phyloP scores from a whole-genome alignment of 2,113 vertebrate species.

The Tylochromis polylepis region DNA sequence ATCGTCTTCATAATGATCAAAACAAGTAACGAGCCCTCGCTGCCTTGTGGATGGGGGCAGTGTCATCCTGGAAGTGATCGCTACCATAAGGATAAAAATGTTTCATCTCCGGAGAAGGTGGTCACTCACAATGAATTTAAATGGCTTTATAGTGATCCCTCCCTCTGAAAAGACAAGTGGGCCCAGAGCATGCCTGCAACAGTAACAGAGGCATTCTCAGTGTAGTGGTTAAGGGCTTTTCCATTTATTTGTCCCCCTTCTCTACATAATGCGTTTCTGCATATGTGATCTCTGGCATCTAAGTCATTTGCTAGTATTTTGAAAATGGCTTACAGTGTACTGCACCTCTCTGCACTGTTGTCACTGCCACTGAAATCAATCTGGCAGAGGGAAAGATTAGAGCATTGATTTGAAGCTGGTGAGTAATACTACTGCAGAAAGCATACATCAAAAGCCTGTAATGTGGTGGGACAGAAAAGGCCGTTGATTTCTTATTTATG shows the following conservation, averaged over 20 bases:
- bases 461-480: conserved; percentile 73
- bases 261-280: not conserved
- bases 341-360: conserved; percentile 27
- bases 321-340: conserved; percentile 62
- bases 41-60: not conserved
- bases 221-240: not conserved
- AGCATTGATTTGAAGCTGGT: conserved; percentile 75
- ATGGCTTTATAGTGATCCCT: not conserved
- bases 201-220: not conserved
- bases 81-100: not conserved
- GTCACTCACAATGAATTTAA: not conserved
- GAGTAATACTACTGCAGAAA: conserved; percentile 78
- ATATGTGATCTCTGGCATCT: not conserved
- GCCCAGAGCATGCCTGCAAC: not conserved
- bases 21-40: not conserved
- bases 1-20: not conserved
- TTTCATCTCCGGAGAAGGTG: not conserved
- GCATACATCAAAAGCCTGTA: conserved; percentile 74
- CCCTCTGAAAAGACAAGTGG: not conserved
- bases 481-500: conserved; percentile 81
- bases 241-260: not conserved
- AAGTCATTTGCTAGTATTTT: conserved; percentile 57
- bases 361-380: conserved; percentile 74
- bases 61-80: not conserved
- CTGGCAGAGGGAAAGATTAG: conserved; percentile 70